Evolutionary conservation across 2,113 vertebrate species (phyloP).

Genomic region (Coptodon bakossiorum): DNA sequence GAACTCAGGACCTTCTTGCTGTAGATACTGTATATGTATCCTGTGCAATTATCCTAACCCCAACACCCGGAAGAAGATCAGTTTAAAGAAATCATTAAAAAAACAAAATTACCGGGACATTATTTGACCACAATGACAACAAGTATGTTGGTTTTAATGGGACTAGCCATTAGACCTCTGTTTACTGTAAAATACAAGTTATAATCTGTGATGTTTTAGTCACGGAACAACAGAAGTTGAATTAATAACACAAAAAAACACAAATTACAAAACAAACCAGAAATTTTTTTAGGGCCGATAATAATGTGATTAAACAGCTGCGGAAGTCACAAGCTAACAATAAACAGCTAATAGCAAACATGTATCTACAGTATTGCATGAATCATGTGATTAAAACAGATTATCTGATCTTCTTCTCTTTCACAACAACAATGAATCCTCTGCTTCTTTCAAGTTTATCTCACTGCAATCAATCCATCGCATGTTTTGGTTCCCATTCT

Average conservation of each 20-base stretch:
- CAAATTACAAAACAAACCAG: neutral
- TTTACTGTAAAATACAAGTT: neutral
- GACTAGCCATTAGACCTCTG: neutral
- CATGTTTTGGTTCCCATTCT: too few relatives aligned
- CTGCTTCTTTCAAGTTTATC: too few relatives aligned
- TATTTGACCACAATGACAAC: neutral
- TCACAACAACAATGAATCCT: too few relatives aligned
- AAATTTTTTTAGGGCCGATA: neutral
- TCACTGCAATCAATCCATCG: too few relatives aligned
- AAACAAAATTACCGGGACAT: too few relatives aligned
- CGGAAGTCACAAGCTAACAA: neutral
- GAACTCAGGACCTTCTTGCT: neutral
- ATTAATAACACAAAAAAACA: neutral
- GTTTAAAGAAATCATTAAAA: neutral
- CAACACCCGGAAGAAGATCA: neutral
- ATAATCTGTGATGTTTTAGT: neutral
- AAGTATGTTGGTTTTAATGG: rapidly evolving
- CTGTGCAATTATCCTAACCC: neutral
- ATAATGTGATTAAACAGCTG: neutral
- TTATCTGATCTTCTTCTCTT: neutral
- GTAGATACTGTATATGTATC: neutral
- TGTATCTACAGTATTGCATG: neutral
- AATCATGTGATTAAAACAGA: neutral
- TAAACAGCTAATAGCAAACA: neutral
- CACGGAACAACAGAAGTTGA: neutral